Evolutionary conservation across 1,140 invertebrate species (phyloP).

Genomic region (Pseudomyrmex flavicornis): DNA sequence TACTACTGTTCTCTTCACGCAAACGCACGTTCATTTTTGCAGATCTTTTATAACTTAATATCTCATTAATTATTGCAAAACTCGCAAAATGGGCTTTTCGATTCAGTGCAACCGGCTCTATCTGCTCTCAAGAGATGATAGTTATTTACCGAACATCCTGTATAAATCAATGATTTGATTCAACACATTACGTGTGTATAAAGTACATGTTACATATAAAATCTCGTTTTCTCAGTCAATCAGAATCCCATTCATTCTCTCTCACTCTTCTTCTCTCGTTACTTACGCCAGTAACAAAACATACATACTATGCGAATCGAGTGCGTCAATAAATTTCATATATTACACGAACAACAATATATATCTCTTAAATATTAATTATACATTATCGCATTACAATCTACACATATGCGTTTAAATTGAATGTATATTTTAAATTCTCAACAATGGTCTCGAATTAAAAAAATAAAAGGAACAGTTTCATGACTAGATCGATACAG

Average conservation of each 20-base stretch:
- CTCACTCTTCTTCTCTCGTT: too few species aligned
- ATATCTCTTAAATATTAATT: constrained; percentile 15
- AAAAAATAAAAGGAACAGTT: not conserved
- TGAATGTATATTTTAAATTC: constrained; percentile 17
- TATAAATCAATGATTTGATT: constrained; percentile 16
- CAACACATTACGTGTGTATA: not conserved
- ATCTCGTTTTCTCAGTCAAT: too few species aligned
- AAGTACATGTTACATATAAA: too few species aligned
- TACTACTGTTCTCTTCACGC: too few species aligned
- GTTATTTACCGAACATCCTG: too few species aligned
- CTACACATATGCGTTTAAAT: constrained; percentile 35
- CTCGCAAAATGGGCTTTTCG: too few species aligned
- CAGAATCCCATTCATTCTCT: too few species aligned
- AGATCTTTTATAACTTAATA: too few species aligned
- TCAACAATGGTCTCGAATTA: constrained; percentile 12
- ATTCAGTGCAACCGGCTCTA: too few species aligned
- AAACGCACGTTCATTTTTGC: too few species aligned
- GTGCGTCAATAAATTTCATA: constrained; percentile 21
- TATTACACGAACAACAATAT: constrained; percentile 6
- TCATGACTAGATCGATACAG: constrained; percentile 25
- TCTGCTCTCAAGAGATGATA: too few species aligned
- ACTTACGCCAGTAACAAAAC: constrained; percentile 22
- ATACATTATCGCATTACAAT: constrained; percentile 2
- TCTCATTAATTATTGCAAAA: too few species aligned
- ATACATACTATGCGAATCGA: not conserved